Evolutionary conservation across 2,888 invertebrate genomes (phyloP).

Genomic region (Rhorus exstirpatorius): DNA sequence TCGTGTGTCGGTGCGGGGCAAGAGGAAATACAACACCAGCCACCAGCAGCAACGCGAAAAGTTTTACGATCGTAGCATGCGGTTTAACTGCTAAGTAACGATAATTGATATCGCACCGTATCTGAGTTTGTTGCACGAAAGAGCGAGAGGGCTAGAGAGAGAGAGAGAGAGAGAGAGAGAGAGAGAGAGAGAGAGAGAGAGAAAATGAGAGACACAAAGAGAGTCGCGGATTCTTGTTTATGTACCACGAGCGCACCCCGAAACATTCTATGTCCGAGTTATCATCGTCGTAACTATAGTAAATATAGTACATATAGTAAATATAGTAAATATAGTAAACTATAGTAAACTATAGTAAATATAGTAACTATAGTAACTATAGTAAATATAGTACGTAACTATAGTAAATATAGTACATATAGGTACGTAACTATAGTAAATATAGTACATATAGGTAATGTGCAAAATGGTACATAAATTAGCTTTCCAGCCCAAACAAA

Average conservation of each 20-base stretch:
- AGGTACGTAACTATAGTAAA: too few species aligned
- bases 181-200: too few species aligned
- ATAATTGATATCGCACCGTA: slow-evolving; percentile 78
- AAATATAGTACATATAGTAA: not conserved
- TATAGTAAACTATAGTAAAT: too few species aligned
- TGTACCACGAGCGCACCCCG: slow-evolving; percentile 45
- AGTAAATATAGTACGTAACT: too few species aligned
- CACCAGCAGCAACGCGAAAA: slow-evolving; percentile 57
- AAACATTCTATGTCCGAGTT: slow-evolving; percentile 49
- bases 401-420: too few species aligned
- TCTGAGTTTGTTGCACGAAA: slow-evolving; percentile 71
- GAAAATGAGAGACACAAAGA: slow-evolving; percentile 29
- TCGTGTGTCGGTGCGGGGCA: slow-evolving; percentile 6
- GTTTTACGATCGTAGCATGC: slow-evolving; percentile 75
- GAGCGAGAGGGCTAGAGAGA: too few species aligned
- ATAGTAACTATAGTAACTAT: too few species aligned
- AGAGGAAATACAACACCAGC: slow-evolving; percentile 49
- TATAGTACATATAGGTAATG: too few species aligned
- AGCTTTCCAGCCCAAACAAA: too few species aligned
- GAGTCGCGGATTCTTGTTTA: slow-evolving; percentile 62
- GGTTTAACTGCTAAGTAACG: slow-evolving; percentile 78
- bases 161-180: too few species aligned
- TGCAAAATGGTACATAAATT: too few species aligned
- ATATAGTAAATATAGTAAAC: too few species aligned
- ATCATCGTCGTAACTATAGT: slow-evolving; percentile 32